Percentiles rank a stretch among this genome's conserved stretches.
These are phyloP conservation scores for Drosophila mojavensis DNA, from an alignment of 1,140 invertebrate genomes.

Conservation along the genomic window DNA sequence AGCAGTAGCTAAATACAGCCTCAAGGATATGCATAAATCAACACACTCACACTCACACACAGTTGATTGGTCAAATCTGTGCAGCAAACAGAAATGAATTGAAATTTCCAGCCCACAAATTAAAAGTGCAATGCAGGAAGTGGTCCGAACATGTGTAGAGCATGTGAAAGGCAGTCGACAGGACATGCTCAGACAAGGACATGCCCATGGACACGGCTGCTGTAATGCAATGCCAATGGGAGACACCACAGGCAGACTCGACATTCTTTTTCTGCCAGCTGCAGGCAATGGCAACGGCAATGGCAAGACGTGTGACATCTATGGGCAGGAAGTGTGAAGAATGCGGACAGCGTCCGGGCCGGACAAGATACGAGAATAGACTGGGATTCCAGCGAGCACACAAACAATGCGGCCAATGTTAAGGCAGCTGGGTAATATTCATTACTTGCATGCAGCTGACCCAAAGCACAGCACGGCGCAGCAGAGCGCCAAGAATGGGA, in stretches of 20 bases:
- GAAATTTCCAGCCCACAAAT: conserved; percentile 49
- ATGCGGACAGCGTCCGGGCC: neutral
- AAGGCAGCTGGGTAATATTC: conserved; percentile 59
- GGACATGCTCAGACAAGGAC: conserved; percentile 34
- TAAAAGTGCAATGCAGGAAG: conserved; percentile 54
- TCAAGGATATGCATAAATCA: conserved; percentile 4
- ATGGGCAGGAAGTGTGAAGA: conserved; percentile 19
- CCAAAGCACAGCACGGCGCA: conserved; percentile 14
- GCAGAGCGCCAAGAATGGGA: conserved; percentile 2
- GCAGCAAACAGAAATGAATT: conserved; percentile 37
- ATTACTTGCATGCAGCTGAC: conserved; percentile 49
- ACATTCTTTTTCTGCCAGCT: conserved; percentile 7
- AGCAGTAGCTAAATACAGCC: neutral
- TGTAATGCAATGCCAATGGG: conserved; percentile 5
- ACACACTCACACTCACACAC: neutral
- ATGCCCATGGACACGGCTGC: neutral
- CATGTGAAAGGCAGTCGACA: conserved; percentile 22
- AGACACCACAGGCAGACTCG: conserved; percentile 8
- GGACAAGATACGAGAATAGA: neutral
- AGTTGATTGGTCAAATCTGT: conserved; percentile 28
- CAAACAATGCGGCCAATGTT: conserved; percentile 32
- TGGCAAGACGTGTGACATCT: conserved; percentile 47
- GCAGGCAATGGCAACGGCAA: conserved; percentile 2
- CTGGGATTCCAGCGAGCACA: conserved; percentile 14
- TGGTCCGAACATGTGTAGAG: conserved; percentile 53